Conservation (phyloP, 2,888 invertebrate species). For the Xylocampa areola region DNA sequence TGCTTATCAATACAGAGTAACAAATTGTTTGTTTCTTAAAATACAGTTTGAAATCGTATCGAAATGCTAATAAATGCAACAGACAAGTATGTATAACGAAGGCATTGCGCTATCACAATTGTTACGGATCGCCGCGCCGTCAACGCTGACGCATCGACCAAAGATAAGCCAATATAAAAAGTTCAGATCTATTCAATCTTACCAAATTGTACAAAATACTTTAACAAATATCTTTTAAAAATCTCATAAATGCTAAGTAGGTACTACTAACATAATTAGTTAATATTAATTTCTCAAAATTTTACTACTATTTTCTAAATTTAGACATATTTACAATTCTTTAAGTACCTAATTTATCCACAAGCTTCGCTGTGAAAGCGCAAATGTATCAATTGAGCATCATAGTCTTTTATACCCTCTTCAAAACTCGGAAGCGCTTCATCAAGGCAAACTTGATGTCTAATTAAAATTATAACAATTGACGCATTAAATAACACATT, state of each 20-base stretch:
- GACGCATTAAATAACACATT: slow-evolving; percentile 87
- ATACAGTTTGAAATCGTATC: slow-evolving; percentile 81
- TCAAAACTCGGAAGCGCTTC: slow-evolving; percentile 77
- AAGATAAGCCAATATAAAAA: slow-evolving; percentile 85
- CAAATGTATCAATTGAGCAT: slow-evolving; percentile 87
- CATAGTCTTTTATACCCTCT: slow-evolving; percentile 72
- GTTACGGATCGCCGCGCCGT: slow-evolving; percentile 63
- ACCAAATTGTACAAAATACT: slow-evolving; percentile 83
- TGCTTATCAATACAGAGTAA: slow-evolving; percentile 89
- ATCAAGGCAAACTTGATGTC: slow-evolving; percentile 69
- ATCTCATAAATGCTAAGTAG: slow-evolving; percentile 88
- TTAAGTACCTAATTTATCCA: slow-evolving; percentile 75
- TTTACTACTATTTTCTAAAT: slow-evolving; percentile 85
- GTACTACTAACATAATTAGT: slow-evolving; percentile 83
- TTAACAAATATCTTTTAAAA: slow-evolving; percentile 80
- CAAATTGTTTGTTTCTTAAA: slow-evolving; percentile 84
- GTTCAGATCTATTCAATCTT: slow-evolving; percentile 79
- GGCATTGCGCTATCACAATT: slow-evolving; percentile 87
- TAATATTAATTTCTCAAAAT: slow-evolving; percentile 77
- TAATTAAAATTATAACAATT: slow-evolving; percentile 80
- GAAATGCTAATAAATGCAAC: slow-evolving; percentile 90
- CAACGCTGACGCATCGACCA: slow-evolving; percentile 60
- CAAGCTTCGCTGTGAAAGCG: slow-evolving; percentile 86
- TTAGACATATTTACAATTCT: slow-evolving; percentile 86
- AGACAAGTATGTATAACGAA: slow-evolving; percentile 79